Evolutionary conservation across 2,113 vertebrate species (phyloP).

Genomic region (Trematocara zebra): DNA sequence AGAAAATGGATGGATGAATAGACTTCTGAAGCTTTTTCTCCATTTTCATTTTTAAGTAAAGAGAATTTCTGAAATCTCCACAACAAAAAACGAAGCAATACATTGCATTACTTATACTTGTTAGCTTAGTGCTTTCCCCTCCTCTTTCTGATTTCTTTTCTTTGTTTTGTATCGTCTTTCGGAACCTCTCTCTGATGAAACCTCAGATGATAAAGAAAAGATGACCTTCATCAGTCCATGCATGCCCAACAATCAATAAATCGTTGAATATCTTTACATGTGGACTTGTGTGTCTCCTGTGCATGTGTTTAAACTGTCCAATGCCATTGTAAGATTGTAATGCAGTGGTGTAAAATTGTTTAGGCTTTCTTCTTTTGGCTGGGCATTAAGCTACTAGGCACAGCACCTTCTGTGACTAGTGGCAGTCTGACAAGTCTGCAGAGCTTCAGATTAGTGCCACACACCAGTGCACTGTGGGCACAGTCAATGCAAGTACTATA

Average conservation of each 20-base stretch:
- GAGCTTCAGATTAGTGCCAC: conserved; percentile 1
- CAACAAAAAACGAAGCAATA: neutral
- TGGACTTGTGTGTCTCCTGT: neutral
- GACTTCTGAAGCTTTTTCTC: neutral
- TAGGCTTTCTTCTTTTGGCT: neutral
- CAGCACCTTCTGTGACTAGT: conserved; percentile 23
- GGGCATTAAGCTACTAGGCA: neutral
- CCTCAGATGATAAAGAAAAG: neutral
- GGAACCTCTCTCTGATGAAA: neutral
- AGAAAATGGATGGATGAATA: neutral
- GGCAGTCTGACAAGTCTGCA: neutral
- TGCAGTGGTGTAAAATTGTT: neutral
- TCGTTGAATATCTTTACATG: neutral
- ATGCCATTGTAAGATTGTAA: conserved; percentile 5
- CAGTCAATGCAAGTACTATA: neutral
- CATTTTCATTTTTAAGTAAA: neutral
- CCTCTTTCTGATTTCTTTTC: neutral
- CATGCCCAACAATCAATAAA: neutral
- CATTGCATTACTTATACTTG: neutral
- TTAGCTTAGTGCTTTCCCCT: neutral
- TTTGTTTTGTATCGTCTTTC: neutral
- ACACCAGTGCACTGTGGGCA: neutral
- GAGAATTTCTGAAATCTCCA: neutral
- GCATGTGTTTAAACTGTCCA: neutral
- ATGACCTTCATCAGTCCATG: neutral